Conservation (phyloP, 2,888 invertebrate genomes). For the Idaea dimidiata region DNA sequence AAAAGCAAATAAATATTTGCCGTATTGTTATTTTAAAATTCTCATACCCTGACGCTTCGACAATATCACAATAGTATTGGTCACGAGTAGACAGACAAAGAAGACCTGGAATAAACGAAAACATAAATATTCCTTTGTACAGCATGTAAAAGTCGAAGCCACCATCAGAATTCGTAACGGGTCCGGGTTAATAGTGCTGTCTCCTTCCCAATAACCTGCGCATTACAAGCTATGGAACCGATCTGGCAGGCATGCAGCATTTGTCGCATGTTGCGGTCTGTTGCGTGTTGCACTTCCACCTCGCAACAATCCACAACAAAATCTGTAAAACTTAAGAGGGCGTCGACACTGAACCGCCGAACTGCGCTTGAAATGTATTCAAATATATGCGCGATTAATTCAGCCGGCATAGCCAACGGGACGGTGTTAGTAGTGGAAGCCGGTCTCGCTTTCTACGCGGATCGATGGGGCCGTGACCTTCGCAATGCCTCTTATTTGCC, state of each 20-base stretch:
- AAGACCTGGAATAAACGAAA: too few relatives aligned
- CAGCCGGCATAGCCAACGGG: constrained; percentile 80
- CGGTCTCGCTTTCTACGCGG: constrained; percentile 79
- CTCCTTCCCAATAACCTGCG: background rate
- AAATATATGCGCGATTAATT: constrained; percentile 83
- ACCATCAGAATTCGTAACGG: background rate
- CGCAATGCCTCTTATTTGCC: constrained; percentile 73
- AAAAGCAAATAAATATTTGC: too few relatives aligned
- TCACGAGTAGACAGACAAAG: too few relatives aligned
- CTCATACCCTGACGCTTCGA: too few relatives aligned
- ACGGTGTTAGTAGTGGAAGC: constrained; percentile 80
- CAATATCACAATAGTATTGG: too few relatives aligned
- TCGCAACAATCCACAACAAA: constrained; percentile 50
- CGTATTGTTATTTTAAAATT: too few relatives aligned
- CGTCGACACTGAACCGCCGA: constrained; percentile 74
- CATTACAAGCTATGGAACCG: background rate
- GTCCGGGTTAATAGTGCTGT: background rate
- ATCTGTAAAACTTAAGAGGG: constrained; percentile 77
- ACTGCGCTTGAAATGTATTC: constrained; percentile 73
- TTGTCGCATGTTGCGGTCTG: background rate
- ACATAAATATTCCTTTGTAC: background rate
- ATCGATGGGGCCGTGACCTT: constrained; percentile 81
- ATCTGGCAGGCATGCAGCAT: background rate
- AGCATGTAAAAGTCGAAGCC: background rate
- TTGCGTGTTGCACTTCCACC: constrained; percentile 6